phyloP scores from a whole-genome alignment of 1,140 invertebrate genomes.

The Heliconius hewitsoni region DNA sequence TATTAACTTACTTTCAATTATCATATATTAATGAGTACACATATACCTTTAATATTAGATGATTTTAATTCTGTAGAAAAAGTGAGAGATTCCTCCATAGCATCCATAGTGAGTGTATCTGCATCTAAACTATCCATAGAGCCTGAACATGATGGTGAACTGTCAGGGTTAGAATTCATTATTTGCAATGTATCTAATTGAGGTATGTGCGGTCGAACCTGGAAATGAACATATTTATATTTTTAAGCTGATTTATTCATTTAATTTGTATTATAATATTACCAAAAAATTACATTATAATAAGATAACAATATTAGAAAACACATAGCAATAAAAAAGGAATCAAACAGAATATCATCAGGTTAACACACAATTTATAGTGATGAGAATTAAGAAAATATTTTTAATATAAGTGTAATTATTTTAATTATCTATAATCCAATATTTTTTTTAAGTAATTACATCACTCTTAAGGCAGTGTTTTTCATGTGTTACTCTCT shows the following conservation, averaged over 20 bases:
- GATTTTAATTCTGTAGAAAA: constrained; percentile 72
- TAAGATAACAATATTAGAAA: background rate
- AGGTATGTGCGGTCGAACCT: constrained; percentile 85
- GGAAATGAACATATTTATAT: constrained; percentile 47
- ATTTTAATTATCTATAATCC: too few relatives aligned
- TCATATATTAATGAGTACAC: background rate
- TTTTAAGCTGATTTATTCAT: too few relatives aligned
- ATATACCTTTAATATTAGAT: constrained; percentile 75
- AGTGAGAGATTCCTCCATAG: constrained; percentile 75
- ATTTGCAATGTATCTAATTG: constrained; percentile 79
- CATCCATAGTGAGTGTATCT: constrained; percentile 73
- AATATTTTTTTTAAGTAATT: too few relatives aligned
- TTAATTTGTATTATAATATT: too few relatives aligned
- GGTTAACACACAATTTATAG: too few relatives aligned
- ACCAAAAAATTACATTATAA: too few relatives aligned
- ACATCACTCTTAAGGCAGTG: too few relatives aligned
- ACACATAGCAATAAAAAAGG: background rate
- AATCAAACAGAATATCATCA: too few relatives aligned
- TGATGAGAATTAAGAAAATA: too few relatives aligned
- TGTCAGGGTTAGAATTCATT: constrained; percentile 67
- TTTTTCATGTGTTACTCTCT: too few relatives aligned
- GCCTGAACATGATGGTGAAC: constrained; percentile 70
- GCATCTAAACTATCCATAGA: constrained; percentile 75
- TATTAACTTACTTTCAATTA: too few relatives aligned
- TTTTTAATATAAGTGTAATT: too few relatives aligned